Evolutionary conservation across 2,113 vertebrate genomes (phyloP).

Genomic region (Tenebrosternarchus preto): DNA sequence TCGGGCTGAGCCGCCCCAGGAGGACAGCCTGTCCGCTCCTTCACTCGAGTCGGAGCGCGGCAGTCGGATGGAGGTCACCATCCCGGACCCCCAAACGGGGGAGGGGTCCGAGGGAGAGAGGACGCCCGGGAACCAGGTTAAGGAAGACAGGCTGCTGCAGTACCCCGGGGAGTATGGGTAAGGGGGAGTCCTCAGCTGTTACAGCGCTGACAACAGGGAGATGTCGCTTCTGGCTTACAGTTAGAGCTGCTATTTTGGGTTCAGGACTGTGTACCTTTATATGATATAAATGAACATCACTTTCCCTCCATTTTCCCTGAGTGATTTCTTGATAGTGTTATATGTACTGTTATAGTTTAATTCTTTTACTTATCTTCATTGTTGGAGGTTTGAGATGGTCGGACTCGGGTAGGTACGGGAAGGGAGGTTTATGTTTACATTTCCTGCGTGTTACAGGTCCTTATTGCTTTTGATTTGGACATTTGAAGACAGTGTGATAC

Average conservation of each 20-base stretch:
- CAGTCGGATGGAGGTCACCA: slow-evolving; percentile 68
- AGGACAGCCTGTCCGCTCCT: slow-evolving; percentile 45
- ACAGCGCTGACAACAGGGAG: too few relatives aligned
- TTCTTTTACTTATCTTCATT: too few relatives aligned
- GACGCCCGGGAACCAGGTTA: slow-evolving; percentile 55
- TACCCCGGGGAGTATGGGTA: slow-evolving; percentile 70
- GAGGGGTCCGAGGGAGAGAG: slow-evolving; percentile 50
- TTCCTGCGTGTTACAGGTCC: not conserved
- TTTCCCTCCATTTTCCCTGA: not conserved
- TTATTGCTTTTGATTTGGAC: not conserved
- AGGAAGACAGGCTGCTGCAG: slow-evolving; percentile 65
- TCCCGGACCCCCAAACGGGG: slow-evolving; percentile 56
- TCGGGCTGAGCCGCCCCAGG: slow-evolving; percentile 61
- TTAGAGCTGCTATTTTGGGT: not conserved
- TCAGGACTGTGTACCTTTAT: not conserved
- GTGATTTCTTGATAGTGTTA: not conserved
- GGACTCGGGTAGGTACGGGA: not conserved
- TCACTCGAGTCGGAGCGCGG: slow-evolving; percentile 22
- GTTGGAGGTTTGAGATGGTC: not conserved
- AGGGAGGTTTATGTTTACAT: not conserved
- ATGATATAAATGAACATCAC: not conserved
- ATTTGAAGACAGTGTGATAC: not conserved
- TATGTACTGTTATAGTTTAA: not conserved
- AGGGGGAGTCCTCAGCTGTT: slow-evolving; percentile 45
- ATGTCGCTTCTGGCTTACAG: too few relatives aligned